Base-by-base conservation (phyloP, 2,888 invertebrate species). In the Masnerella sp. region DNA sequence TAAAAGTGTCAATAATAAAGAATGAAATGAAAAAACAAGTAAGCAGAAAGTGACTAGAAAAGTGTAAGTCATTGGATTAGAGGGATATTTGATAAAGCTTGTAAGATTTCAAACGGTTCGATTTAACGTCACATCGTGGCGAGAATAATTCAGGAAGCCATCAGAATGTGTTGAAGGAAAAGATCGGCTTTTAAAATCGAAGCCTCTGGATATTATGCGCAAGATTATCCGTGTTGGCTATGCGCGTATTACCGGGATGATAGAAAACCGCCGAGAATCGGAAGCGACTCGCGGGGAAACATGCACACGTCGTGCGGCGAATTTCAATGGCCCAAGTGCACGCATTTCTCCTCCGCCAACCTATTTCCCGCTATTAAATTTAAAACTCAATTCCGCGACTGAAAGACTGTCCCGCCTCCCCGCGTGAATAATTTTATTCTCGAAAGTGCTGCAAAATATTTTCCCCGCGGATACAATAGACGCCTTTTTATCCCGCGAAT, bases 91-190 rank as follows among this genome's bases (percentile, higher is more conserved):
- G 65, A 65, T 65, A 65, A 59, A 47, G 59, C 52, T 72, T 47
- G 72, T 38, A 65, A 65, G 67, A 79, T 77, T 76, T 71, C 65
- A 75, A 76, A 76, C 77, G 77, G 61, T 74, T 74, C 67, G 75
- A 76, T 74, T 77, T 79, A 81, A 78, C 78, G 77, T 75, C 72
- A 73, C 74, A 74, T 61, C 77, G 75, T 56, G 76, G 70, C 51
- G 43, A 61, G 75, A 78, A 77, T 79, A 77, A 77, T 74, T 76
- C 73, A 64, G 42, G 59, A 45, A 59, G 61, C 59, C 62, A 64
- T 56, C 70, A 64, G 32, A 64, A 58, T 58, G 30, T 64, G 49
- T 18, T 40, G 52, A 61, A 30, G 45, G 42, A 52, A 65, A 61
- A 73, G 62, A 69, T 77, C 52, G 70, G 76, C 73, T 77, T 76